These are phyloP conservation scores for Astreopora myriophthalma DNA, from an alignment of 64 coral and sea anemone species.

Conservation along the genomic window DNA sequence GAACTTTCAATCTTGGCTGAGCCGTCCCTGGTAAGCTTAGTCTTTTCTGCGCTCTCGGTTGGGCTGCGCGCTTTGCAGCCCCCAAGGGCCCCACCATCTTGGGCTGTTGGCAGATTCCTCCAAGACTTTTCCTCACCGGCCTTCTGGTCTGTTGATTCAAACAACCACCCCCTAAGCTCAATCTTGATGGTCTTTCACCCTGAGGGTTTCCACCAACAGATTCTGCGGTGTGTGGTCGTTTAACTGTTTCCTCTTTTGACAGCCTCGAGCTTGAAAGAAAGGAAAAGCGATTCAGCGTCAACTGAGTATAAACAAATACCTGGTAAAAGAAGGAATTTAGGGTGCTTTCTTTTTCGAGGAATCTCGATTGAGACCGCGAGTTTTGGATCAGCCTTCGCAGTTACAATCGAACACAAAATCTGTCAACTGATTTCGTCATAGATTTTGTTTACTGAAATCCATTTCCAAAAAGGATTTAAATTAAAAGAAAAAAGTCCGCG, in stretches of 20 bases:
- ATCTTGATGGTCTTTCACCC: not conserved
- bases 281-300: not conserved
- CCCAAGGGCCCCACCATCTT: not conserved
- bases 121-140: slow-evolving; percentile 11
- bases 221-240: slow-evolving; percentile 9
- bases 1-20: slow-evolving; percentile 6
- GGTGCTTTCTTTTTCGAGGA: too few species aligned
- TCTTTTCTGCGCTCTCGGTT: slow-evolving; percentile 30
- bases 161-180: not conserved
- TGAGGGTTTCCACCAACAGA: not conserved
- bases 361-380: too few species aligned
- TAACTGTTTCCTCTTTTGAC: not conserved
- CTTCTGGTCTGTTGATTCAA: not conserved
- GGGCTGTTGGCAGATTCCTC: not conserved
- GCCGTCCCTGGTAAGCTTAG: slow-evolving; percentile 10
- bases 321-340: too few species aligned
- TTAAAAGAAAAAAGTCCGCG: too few species aligned
- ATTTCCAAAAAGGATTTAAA: too few species aligned
- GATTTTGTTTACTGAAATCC: too few species aligned
- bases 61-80: not conserved
- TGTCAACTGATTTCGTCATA: too few species aligned
- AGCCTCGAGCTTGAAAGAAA: not conserved
- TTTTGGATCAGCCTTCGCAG: too few species aligned
- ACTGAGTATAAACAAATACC: not conserved
- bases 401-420: too few species aligned